phyloP scores from a whole-genome alignment of 2,113 vertebrate genomes.

The Pomatostomus ruficeps region DNA sequence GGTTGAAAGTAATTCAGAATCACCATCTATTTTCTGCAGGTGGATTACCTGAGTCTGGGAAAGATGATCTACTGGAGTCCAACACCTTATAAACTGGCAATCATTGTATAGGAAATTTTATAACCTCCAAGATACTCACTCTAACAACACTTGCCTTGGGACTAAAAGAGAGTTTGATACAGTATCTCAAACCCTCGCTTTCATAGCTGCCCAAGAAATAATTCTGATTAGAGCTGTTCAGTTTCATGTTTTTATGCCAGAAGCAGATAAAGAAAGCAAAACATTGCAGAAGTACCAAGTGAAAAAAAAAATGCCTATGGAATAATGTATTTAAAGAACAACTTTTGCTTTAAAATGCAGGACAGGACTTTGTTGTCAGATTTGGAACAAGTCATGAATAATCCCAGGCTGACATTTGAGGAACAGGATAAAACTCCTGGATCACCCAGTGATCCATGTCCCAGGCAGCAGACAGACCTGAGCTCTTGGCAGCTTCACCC shows the following conservation, averaged over 20 bases:
- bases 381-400: background rate
- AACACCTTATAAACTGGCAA: background rate
- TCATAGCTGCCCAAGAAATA: background rate
- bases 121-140: background rate
- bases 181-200: background rate
- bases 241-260: background rate
- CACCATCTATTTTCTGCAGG: background rate
- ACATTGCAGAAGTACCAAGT: background rate
- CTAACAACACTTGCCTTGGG: background rate
- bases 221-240: background rate
- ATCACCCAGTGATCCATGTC: background rate
- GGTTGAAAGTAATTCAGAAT: background rate
- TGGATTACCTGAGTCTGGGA: background rate
- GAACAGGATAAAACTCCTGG: background rate
- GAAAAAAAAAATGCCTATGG: accelerated
- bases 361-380: background rate
- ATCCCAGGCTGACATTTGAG: background rate
- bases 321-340: background rate
- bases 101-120: background rate
- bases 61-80: background rate
- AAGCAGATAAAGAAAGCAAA: background rate
- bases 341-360: background rate
- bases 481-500: background rate
- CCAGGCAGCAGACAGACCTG: background rate
- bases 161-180: background rate